Percentiles rank a stretch among this genome's conserved stretches.
These are phyloP conservation scores for Megalopta genalis DNA, from an alignment of 1,140 invertebrate species.

Conservation along the genomic window DNA sequence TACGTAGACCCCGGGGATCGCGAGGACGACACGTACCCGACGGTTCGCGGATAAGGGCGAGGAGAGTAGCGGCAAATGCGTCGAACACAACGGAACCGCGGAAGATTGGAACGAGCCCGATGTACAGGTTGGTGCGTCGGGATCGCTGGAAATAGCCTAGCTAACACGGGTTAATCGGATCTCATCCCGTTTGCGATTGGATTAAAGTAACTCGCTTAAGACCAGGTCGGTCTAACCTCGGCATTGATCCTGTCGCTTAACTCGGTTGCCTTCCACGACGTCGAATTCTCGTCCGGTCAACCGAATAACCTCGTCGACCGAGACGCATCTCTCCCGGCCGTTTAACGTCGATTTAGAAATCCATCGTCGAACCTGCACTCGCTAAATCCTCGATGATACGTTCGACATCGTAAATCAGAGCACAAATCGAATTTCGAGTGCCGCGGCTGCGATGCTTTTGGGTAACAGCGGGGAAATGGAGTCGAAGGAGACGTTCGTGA, in stretches of 20 bases:
- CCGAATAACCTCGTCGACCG: conserved; percentile 22
- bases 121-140: conserved; percentile 18
- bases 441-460: too few species aligned
- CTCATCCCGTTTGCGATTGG: conserved; percentile 65
- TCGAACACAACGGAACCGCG: neutral
- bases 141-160: conserved; percentile 61
- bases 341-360: neutral
- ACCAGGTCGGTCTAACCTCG: conserved; percentile 61
- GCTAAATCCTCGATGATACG: too few species aligned
- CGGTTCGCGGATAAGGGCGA: neutral
- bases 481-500: too few species aligned
- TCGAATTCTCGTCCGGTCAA: conserved; percentile 53
- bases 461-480: too few species aligned
- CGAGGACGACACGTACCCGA: too few species aligned
- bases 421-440: too few species aligned
- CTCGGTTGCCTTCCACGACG: conserved; percentile 46
- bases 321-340: neutral
- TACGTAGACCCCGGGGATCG: too few species aligned
- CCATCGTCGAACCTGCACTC: too few species aligned
- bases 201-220: conserved; percentile 67
- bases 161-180: conserved; percentile 66
- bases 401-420: too few species aligned
- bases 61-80: neutral
- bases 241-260: conserved; percentile 65
- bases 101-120: neutral